A percentile compares a stretch with the other conserved stretches of the same genome.
Conservation (phyloP, 2,888 invertebrate genomes). For the Drosophila pegasa region DNA sequence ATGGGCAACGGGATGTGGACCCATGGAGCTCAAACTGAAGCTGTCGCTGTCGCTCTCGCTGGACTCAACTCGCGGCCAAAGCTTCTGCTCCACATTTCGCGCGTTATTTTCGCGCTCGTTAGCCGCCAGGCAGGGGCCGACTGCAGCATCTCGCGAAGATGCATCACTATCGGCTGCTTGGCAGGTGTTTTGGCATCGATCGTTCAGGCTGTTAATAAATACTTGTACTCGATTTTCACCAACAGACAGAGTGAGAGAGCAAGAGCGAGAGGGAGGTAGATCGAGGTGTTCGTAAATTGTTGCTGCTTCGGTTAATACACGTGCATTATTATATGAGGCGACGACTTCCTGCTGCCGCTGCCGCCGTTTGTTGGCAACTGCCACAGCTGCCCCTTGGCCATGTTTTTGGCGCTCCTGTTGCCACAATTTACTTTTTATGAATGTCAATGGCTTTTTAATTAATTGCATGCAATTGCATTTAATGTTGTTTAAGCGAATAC, state of each 20-base stretch:
- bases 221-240: slow-evolving; percentile 53
- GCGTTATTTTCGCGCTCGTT: slow-evolving; percentile 79
- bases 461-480: slow-evolving; percentile 66
- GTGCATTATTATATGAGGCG: slow-evolving; percentile 60
- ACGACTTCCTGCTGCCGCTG: slow-evolving; percentile 37
- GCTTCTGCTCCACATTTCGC: slow-evolving; percentile 72
- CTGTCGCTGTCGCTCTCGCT: neutral
- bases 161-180: slow-evolving; percentile 46
- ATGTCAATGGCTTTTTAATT: slow-evolving; percentile 79
- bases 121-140: slow-evolving; percentile 26
- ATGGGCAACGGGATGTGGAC: slow-evolving; percentile 13
- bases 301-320: slow-evolving; percentile 69
- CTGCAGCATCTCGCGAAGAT: slow-evolving; percentile 43
- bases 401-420: slow-evolving; percentile 53
- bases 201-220: slow-evolving; percentile 70
- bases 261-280: neutral
- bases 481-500: slow-evolving; percentile 7
- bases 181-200: slow-evolving; percentile 71
- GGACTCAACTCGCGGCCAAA: slow-evolving; percentile 12
- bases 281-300: slow-evolving; percentile 68
- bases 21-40: slow-evolving; percentile 1
- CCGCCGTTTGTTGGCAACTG: slow-evolving; percentile 1
- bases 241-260: neutral
- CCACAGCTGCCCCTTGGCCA: slow-evolving; percentile 21
- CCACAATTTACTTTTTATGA: slow-evolving; percentile 78